Conservation (phyloP, 2,797 vertebrate species). For the Anguilla pacifica region DNA sequence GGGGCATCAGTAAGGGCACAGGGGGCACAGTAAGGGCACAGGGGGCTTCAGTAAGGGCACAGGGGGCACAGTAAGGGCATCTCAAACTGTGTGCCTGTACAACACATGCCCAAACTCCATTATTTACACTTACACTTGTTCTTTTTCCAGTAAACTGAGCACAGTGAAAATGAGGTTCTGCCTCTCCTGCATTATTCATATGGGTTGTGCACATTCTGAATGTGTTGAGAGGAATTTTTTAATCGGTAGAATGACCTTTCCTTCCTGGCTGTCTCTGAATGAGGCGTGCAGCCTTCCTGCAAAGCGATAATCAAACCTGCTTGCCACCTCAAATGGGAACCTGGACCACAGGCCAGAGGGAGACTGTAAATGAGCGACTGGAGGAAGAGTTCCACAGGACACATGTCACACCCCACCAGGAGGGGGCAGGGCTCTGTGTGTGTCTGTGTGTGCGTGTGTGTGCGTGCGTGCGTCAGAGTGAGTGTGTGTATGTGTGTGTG, state of each 20-base stretch:
- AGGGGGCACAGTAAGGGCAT: background rate
- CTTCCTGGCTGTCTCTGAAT: background rate
- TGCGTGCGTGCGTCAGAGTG: no score
- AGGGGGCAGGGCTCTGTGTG: no score
- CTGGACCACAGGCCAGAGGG: background rate
- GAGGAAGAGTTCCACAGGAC: no score
- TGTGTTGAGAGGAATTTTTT: background rate
- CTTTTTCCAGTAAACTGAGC: background rate
- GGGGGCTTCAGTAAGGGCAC: no score
- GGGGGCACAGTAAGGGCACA: no score
- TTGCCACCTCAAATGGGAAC: background rate
- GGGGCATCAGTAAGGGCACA: no score
- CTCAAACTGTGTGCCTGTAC: background rate
- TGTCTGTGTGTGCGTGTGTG: no score
- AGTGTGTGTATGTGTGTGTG: no score
- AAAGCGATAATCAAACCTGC: background rate
- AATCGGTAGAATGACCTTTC: background rate
- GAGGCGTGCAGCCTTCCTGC: background rate
- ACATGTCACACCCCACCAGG: no score
- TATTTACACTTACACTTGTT: conserved; percentile 9
- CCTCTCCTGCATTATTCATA: conserved; percentile 9
- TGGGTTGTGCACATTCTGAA: background rate
- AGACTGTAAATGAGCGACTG: background rate
- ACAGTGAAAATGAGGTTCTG: conserved; percentile 4
- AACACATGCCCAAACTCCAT: conserved; percentile 18